Evolutionary conservation across 2,888 invertebrate species (phyloP), one percentile per base, ranked within the genome.

Genomic region (Torymus texanus): DNA sequence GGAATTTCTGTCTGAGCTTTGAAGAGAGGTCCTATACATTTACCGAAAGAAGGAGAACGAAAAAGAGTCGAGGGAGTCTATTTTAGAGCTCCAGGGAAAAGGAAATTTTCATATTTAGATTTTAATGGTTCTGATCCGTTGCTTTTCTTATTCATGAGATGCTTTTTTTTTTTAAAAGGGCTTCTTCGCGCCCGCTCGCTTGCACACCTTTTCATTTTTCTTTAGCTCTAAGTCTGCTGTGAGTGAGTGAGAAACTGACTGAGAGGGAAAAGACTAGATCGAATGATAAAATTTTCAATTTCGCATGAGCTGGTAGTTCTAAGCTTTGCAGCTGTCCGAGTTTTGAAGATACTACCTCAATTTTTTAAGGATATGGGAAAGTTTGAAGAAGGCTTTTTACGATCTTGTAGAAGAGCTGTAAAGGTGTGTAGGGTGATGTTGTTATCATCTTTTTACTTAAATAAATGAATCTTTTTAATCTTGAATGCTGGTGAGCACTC

Each of bases 51-150:
- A 14, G 2, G 16, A 55, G 2, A 16, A 8, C 1, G 41, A 8
- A 8, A 41, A 8, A 41, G 41, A 41, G 29, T 29, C 29, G 51
- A 29, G 14, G 10, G 29, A 59, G 68, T 75, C 62, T 61, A 55
- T 75, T 68, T 68, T 68, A 16, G 18, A 53, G 3, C n/a, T 41
- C 16, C 2, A 8, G 16, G 8, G n/a, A 16, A 24, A 13, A 5
- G 61, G 55, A n/a, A 75, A 76, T 70, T 76, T 78, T 78, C 72
- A 72, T 73, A 73, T 78, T 73, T 78, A 78, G 72, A 66, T 73
- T 78, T 77, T 72, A 71, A 78, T 67, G 66, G 55, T 72, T 67
- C 16, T 41, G 14, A 66, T 73, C 65, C 65, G 66, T 53, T 51
- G 51, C 18, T 66, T 72, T 67, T 56, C 58, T 72, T 73, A 78